Conservation (phyloP, 2,888 invertebrate genomes). For the Miltochrista miniata region DNA sequence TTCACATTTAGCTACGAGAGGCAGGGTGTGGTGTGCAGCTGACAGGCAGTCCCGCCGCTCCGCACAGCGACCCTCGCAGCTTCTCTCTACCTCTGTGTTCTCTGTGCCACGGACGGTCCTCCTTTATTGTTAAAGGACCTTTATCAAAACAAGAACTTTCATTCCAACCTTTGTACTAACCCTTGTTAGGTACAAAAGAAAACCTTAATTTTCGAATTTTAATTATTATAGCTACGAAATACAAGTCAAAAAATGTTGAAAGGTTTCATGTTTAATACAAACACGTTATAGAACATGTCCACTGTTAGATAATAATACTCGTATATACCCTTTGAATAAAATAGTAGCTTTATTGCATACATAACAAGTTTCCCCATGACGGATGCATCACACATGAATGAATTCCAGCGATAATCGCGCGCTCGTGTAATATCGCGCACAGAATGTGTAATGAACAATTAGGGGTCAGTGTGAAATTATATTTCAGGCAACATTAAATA, state of each 20-base stretch:
- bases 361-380: slow-evolving; percentile 15
- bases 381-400: slow-evolving; percentile 3
- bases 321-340: too few relatives aligned
- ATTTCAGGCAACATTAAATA: not conserved
- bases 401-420: slow-evolving; percentile 7
- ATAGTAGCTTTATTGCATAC: too few relatives aligned
- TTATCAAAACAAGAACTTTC: too few relatives aligned
- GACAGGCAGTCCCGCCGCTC: not conserved
- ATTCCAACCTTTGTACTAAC: too few relatives aligned
- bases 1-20: not conserved
- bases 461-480: slow-evolving; percentile 5
- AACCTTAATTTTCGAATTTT: too few relatives aligned
- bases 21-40: not conserved
- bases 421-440: slow-evolving; percentile 7
- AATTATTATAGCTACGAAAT: too few relatives aligned
- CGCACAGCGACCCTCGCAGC: not conserved
- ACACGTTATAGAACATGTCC: too few relatives aligned
- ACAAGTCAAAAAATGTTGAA: too few relatives aligned
- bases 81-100: not conserved
- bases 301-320: too few relatives aligned
- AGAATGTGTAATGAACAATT: slow-evolving; percentile 19
- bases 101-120: not conserved
- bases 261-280: too few relatives aligned
- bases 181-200: too few relatives aligned
- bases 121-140: too few relatives aligned